Conservation (phyloP, 2,113 vertebrate species). For the Lagopus leucura region DNA sequence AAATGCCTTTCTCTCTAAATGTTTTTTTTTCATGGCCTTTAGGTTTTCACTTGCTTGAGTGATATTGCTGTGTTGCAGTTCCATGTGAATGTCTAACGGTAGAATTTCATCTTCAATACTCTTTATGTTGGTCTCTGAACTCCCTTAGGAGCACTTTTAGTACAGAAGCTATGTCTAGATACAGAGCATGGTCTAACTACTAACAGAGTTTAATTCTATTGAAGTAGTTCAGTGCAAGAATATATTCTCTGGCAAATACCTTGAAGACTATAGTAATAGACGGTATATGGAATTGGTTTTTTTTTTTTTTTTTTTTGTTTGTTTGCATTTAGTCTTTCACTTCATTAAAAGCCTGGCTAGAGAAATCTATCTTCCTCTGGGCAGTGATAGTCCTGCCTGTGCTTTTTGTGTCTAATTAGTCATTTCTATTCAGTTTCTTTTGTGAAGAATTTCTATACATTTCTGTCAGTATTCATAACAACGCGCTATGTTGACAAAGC, state of each 20-base stretch:
- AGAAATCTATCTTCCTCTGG: conserved; percentile 13
- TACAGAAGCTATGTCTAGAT: background rate
- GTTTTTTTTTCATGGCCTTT: background rate
- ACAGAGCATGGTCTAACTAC: background rate
- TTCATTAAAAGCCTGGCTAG: background rate
- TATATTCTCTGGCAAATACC: background rate
- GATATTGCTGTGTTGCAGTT: background rate
- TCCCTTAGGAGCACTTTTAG: background rate
- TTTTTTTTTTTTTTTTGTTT: background rate
- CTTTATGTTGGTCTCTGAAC: background rate
- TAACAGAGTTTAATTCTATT: background rate
- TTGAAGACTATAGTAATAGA: background rate
- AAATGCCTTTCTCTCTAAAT: background rate
- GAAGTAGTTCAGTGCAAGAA: background rate
- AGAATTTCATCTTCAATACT: background rate
- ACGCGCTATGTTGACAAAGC: background rate
- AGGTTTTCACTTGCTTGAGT: background rate
- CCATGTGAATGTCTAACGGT: background rate
- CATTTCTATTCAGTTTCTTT: background rate
- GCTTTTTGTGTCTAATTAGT: conserved; percentile 32
- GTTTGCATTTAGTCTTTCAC: background rate
- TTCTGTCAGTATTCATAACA: background rate
- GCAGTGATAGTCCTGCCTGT: background rate
- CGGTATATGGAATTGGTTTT: background rate
- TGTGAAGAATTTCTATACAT: background rate